A percentile compares a stretch with the other conserved stretches of the same genome.
Conservation (phyloP, 2,888 invertebrate genomes). For the Caenorhabditis doughertyi region DNA sequence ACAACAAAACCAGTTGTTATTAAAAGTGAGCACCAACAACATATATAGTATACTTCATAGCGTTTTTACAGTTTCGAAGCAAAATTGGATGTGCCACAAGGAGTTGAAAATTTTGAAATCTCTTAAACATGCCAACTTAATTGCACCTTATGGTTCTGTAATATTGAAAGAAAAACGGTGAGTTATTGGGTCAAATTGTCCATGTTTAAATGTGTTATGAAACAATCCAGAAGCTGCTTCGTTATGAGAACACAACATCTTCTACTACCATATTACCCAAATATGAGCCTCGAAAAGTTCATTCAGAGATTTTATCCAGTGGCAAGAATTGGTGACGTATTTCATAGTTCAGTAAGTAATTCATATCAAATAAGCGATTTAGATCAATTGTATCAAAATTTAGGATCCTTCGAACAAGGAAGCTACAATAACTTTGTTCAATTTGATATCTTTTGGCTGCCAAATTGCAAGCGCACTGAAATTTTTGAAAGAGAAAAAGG, state of each 20-base stretch:
- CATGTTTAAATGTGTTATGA: no score
- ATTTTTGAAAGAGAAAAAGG: conserved; percentile 22
- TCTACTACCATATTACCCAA: conserved; percentile 30
- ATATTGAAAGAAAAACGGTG: background rate
- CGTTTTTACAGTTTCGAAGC: conserved; percentile 1
- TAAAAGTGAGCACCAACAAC: conserved; percentile 12
- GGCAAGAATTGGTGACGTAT: background rate
- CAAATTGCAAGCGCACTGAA: conserved; percentile 35
- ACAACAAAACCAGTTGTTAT: conserved; percentile 9
- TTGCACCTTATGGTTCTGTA: background rate
- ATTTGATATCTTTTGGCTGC: conserved; percentile 34
- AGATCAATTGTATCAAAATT: background rate
- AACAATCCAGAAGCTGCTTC: conserved; percentile 6
- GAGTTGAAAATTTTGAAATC: conserved; percentile 27
- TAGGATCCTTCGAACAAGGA: background rate
- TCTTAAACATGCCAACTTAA: conserved; percentile 14
- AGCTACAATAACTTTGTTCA: background rate
- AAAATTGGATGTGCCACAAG: conserved; percentile 1
- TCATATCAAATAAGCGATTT: background rate
- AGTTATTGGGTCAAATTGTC: no score
- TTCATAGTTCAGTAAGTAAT: background rate
- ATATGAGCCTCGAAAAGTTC: conserved; percentile 21
- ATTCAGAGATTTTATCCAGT: conserved; percentile 24
- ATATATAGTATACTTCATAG: background rate
- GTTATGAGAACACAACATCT: background rate